Evolutionary conservation across 2,113 vertebrate species (phyloP).

Genomic region (Neolamprologus variostigma): DNA sequence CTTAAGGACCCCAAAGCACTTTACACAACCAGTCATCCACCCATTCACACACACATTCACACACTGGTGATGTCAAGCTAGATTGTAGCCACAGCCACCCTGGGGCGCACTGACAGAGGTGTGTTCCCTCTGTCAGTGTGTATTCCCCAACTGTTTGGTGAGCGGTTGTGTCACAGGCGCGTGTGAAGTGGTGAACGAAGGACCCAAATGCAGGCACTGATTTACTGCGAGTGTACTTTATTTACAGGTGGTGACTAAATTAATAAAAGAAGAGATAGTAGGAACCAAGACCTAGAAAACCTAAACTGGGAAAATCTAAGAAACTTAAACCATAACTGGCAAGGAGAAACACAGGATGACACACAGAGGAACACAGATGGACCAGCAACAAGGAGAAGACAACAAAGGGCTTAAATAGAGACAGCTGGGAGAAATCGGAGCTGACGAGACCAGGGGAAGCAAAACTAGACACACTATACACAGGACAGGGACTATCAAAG

Average conservation of each 20-base stretch:
- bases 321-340: background rate
- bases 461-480: fast-evolving
- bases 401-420: background rate
- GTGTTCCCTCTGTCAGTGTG: background rate
- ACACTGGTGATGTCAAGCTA: background rate
- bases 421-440: background rate
- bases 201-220: background rate
- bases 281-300: background rate
- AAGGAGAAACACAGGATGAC: background rate
- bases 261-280: background rate
- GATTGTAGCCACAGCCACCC: background rate
- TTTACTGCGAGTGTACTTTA: background rate
- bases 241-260: fast-evolving
- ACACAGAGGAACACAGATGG: fast-evolving
- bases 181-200: background rate
- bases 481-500: background rate
- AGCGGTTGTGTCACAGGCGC: fast-evolving
- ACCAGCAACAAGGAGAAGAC: background rate
- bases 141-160: fast-evolving
- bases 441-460: fast-evolving
- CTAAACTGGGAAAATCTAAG: background rate
- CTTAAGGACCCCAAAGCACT: fast-evolving
- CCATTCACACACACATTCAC: too few relatives aligned
- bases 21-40: fast-evolving
- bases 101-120: too few relatives aligned